These are phyloP conservation scores for Ictidomys tridecemlineatus DNA, from an alignment of 2,113 vertebrate genomes.

Conservation along the genomic window DNA sequence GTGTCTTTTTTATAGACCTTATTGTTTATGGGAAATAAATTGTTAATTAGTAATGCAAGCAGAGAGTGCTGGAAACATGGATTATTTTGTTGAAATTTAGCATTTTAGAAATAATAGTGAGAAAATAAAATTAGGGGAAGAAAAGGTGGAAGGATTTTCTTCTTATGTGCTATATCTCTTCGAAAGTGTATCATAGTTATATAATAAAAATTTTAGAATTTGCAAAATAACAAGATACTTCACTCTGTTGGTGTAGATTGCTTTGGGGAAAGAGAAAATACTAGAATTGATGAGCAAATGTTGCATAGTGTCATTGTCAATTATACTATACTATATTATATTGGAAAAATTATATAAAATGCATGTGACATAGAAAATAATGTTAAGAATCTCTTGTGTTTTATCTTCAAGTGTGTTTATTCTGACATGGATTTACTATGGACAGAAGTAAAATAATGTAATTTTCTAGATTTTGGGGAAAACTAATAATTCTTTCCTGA, in stretches of 20 bases:
- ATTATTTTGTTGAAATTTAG: constrained; percentile 69
- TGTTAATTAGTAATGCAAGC: constrained; percentile 61
- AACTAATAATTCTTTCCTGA: constrained; percentile 83
- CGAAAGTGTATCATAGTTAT: constrained; percentile 58
- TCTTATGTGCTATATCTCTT: constrained; percentile 66
- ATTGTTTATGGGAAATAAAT: constrained; percentile 77
- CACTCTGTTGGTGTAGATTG: constrained; percentile 83
- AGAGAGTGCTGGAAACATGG: constrained; percentile 75
- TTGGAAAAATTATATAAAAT: constrained; percentile 81
- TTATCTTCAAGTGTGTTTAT: constrained; percentile 80
- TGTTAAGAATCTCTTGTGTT: constrained; percentile 59
- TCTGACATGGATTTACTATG: constrained; percentile 78
- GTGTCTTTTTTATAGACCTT: constrained; percentile 86
- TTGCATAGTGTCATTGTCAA: constrained; percentile 87
- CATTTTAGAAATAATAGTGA: constrained; percentile 60
- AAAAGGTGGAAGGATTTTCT: constrained; percentile 39
- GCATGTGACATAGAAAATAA: constrained; percentile 48
- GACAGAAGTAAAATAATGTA: constrained; percentile 72
- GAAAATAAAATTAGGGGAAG: constrained; percentile 61
- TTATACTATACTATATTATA: constrained; percentile 80
- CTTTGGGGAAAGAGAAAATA: constrained; percentile 85
- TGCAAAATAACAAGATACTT: constrained; percentile 84
- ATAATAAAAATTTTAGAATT: constrained; percentile 80
- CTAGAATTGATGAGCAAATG: constrained; percentile 87
- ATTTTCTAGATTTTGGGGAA: constrained; percentile 78